A percentile compares a stretch with the other conserved stretches of the same genome.
phyloP scores from a whole-genome alignment of 2,888 invertebrate species.

The Villa cingulata region DNA sequence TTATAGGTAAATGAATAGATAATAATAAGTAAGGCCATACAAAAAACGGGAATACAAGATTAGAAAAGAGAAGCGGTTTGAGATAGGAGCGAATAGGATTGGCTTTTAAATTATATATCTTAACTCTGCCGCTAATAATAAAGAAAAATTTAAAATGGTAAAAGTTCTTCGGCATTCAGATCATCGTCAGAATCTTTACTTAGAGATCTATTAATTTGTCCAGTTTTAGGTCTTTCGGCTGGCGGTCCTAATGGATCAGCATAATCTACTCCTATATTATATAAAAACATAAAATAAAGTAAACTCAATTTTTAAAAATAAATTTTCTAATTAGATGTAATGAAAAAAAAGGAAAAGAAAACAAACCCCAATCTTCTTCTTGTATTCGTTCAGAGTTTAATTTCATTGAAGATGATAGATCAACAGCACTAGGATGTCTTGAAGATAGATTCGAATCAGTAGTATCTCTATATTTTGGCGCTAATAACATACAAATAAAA shows the following conservation, averaged over 20 bases:
- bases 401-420: neutral
- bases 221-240: slow-evolving; percentile 33
- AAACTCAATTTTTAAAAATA: neutral
- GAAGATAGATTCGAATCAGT: neutral
- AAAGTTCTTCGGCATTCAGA: slow-evolving; percentile 30
- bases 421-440: neutral
- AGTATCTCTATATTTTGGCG: neutral
- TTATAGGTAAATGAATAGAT: too few relatives aligned
- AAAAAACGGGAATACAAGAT: too few relatives aligned
- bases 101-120: too few relatives aligned
- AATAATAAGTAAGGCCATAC: too few relatives aligned
- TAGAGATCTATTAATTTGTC: slow-evolving; percentile 18
- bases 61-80: too few relatives aligned
- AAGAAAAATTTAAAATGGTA: slow-evolving; percentile 25
- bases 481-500: neutral
- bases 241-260: slow-evolving; percentile 34
- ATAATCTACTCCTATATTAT: slow-evolving; percentile 14
- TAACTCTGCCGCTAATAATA: too few relatives aligned
- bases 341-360: neutral
- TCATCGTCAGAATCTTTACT: slow-evolving; percentile 32
- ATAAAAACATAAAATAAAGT: neutral
- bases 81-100: too few relatives aligned
- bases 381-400: neutral
- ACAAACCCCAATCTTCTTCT: neutral
- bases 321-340: too few relatives aligned